phyloP scores from a whole-genome alignment of 2,888 invertebrate species.

The Galerucella nymphaeae region DNA sequence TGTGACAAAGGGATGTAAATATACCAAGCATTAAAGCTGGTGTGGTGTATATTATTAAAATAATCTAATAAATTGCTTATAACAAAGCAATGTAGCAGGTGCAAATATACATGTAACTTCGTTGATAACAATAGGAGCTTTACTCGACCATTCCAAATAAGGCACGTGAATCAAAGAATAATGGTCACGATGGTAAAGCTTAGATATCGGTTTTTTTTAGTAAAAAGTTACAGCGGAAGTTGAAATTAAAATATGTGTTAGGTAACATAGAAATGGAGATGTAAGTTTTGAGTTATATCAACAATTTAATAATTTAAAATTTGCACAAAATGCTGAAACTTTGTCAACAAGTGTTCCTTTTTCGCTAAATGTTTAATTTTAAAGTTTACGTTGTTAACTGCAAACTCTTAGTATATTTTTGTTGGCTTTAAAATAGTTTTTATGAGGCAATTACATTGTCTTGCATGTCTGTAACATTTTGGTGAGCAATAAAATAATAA shows the following conservation, averaged over 20 bases:
- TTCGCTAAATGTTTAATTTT: not conserved
- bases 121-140: slow-evolving; percentile 58
- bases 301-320: too few species aligned
- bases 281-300: not conserved
- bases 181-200: slow-evolving; percentile 48
- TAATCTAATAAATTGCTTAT: slow-evolving; percentile 63
- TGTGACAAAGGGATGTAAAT: not conserved
- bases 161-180: slow-evolving; percentile 53
- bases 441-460: slow-evolving; percentile 43
- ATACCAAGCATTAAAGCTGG: slow-evolving; percentile 25
- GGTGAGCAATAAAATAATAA: slow-evolving; percentile 41
- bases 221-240: not conserved
- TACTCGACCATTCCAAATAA: slow-evolving; percentile 52
- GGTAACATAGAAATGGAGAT: not conserved
- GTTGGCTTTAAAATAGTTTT: slow-evolving; percentile 43
- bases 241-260: not conserved
- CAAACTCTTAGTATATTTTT: slow-evolving; percentile 39
- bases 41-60: slow-evolving; percentile 56
- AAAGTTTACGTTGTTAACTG: not conserved
- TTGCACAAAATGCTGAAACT: too few species aligned
- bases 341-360: not conserved
- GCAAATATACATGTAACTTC: slow-evolving; percentile 63
- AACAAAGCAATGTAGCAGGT: slow-evolving; percentile 62
- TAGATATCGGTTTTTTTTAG: not conserved
- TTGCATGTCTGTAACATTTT: slow-evolving; percentile 34